Evolutionary conservation across 2,888 invertebrate genomes (phyloP).

Genomic region (Plebejus anna): DNA sequence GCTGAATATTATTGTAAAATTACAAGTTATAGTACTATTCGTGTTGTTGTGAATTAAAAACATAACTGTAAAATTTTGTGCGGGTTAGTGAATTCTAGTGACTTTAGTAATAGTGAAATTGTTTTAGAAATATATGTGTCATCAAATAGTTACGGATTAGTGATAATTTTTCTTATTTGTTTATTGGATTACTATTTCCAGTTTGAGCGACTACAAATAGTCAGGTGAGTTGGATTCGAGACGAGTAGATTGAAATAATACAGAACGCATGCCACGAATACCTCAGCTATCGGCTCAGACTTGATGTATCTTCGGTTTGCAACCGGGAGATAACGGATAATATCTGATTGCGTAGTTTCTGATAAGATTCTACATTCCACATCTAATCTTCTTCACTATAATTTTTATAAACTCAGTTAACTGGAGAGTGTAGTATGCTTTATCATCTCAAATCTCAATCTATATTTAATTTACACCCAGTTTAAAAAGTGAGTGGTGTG

Average conservation of each 20-base stretch:
- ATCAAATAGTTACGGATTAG: slow-evolving; percentile 69
- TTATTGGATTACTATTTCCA: slow-evolving; percentile 75
- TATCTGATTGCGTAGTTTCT: slow-evolving; percentile 67
- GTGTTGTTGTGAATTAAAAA: slow-evolving; percentile 57
- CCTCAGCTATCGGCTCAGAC: slow-evolving; percentile 40
- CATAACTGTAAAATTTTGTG: slow-evolving; percentile 53
- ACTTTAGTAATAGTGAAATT: slow-evolving; percentile 59
- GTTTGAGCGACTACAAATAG: slow-evolving; percentile 61
- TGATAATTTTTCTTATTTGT: slow-evolving; percentile 56
- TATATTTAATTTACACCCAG: slow-evolving; percentile 47
- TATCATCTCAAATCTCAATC: neutral
- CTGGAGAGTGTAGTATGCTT: neutral
- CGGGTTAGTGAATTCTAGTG: slow-evolving; percentile 53
- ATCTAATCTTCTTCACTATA: slow-evolving; percentile 35
- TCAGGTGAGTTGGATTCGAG: slow-evolving; percentile 58
- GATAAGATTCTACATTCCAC: slow-evolving; percentile 56
- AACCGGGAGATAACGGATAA: slow-evolving; percentile 70
- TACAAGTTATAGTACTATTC: slow-evolving; percentile 61
- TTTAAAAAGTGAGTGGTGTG: slow-evolving; percentile 53
- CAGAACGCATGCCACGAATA: slow-evolving; percentile 57
- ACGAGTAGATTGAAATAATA: slow-evolving; percentile 31
- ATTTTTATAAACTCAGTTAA: neutral
- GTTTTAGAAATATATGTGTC: slow-evolving; percentile 69
- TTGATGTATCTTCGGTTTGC: slow-evolving; percentile 48
- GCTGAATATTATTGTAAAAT: slow-evolving; percentile 62